Evolutionary conservation across 2,888 invertebrate species (phyloP), one percentile per base, ranked within the genome.

Genomic region (Aricia artaxerxes): DNA sequence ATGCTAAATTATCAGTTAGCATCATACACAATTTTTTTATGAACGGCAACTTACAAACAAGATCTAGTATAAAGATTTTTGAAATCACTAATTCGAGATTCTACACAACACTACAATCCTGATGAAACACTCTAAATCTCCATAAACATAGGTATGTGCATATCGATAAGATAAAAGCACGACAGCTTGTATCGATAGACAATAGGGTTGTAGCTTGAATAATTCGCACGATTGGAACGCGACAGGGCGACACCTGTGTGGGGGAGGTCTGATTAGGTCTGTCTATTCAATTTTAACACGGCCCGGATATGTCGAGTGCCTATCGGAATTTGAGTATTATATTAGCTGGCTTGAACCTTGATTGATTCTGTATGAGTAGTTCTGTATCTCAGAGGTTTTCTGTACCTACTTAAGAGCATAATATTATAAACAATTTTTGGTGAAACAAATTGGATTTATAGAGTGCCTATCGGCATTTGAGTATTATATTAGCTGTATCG

Each of bases 391-490:
- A 49, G 9, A 49, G 9, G 49, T 49, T 57, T 13, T 57, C 11
- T 11, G 49, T 7, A 49, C 40, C 40, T 0, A 5, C 40, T 40
- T 40, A 40, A 11, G 44, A 44, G 44, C 44, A 40, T 38, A 24
- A 40, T 40, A 40, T 40, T 40, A 40, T 40, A 44, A 44, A 0
- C 44, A 44, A 44, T 1, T 44, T 44, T 44, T 44, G 0, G 44
- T 86, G 86, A 86, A 85, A 83, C 85, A 86, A 87, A 89, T 86
- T 87, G 88, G 89, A 89, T 87, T 85, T 86, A 86, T 84, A 85
- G 85, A 87, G 77, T 79, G 79, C 49, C 80, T 80, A 80, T 80
- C 79, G 38, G 44, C 40, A 73, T 73, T 35, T 77, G 64, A 24
- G 77, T 49, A 75, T 49, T 24, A 69, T 69, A 69, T 69, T 69